Base-by-base conservation (phyloP, 2,888 invertebrate genomes). In the Synanthedon andrenaeformis region DNA sequence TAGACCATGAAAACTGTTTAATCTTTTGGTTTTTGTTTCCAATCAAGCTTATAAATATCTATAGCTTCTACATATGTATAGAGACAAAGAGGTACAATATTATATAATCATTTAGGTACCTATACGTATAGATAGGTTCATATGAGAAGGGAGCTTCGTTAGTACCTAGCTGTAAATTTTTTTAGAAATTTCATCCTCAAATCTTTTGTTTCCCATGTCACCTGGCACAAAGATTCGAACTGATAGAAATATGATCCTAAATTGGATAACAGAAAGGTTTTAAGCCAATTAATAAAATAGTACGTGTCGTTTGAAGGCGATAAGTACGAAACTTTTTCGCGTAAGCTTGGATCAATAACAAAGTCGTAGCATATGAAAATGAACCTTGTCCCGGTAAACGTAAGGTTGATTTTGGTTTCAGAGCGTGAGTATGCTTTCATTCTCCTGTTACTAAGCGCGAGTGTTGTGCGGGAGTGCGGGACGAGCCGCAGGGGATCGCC, bases 281-380 rank as follows among this genome's bases (percentile, higher is more conserved):
- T 67, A 66, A 71, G 72, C 72, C 79, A 79, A 79, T 79, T 78
- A 79, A 76, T 79, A 72, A 73, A 74, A 74, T 72, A 76, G 72
- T 73, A 63, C 63, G 67, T 74, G 71, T 75, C 72, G 70, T 72
- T 76, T 78, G 74, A 76, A 78, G 69, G 79, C 76, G 77, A 79
- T 80, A 79, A 79, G 79, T 79, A 79, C 74, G 73, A 70, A 81
- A 85, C 76, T 83, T 85, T 84, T 84, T 84, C 81, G 80, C 80
- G 70, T 75, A 74, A 80, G 81, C 71, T 77, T 63, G 79, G 86
- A 86, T 86, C 86, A 82, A 86, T 86, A 86, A 80, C 72, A 70
- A 35, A 62, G 12, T 17, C 2, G 14, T 49, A 49, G 17, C 6
- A 19, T 17, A 17, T 4, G 0, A 63, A 68, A 67, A 54, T 42